Conservation (phyloP, 2,113 vertebrate species). For the Mobula birostris region DNA sequence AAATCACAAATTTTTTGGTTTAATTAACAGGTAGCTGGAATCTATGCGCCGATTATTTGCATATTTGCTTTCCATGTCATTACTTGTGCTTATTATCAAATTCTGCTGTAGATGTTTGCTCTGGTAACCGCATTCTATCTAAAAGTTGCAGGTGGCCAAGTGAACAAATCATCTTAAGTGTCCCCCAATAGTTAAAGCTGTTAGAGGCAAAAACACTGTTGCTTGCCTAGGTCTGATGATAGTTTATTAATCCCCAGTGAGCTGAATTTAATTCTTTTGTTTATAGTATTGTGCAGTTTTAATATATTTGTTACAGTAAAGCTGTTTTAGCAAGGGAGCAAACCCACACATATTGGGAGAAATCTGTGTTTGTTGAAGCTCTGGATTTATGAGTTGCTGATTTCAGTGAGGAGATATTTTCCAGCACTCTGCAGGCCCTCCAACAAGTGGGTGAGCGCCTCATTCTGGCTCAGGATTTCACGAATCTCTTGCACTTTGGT, state of each 20-base stretch:
- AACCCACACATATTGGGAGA: neutral
- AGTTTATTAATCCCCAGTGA: neutral
- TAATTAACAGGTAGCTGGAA: neutral
- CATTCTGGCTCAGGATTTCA: neutral
- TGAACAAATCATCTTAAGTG: constrained; percentile 14
- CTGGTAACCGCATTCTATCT: neutral
- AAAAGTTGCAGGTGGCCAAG: neutral
- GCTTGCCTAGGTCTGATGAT: neutral
- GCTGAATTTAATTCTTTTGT: neutral
- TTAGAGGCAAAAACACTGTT: neutral
- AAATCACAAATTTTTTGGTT: neutral
- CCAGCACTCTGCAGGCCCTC: neutral
- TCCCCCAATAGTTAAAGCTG: neutral
- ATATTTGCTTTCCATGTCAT: neutral
- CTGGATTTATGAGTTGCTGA: neutral
- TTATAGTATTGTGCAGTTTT: neutral
- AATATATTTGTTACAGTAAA: neutral
- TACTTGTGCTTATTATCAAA: neutral
- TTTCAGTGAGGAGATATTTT: neutral
- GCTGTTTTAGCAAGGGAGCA: neutral
- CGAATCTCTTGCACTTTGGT: neutral
- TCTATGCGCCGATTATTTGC: neutral
- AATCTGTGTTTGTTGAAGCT: neutral
- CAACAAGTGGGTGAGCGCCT: neutral
- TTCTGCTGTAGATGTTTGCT: neutral